phyloP scores from a whole-genome alignment of 1,140 invertebrate genomes.

The Zaprionus inermis region DNA sequence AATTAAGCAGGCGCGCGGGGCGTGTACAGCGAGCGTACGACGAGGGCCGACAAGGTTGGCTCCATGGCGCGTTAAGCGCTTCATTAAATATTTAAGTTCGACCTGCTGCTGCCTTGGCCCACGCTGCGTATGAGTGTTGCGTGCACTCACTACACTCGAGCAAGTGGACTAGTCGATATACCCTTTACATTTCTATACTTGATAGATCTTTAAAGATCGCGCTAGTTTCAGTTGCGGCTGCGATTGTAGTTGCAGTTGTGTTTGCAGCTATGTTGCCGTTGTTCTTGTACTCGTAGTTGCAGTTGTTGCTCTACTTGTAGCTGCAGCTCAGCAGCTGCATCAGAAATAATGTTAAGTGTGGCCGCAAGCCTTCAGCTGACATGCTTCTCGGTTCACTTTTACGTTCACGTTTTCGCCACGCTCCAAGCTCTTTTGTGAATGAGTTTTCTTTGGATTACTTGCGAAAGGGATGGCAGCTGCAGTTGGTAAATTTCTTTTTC shows the following conservation, averaged over 20 bases:
- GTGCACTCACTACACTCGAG: no score
- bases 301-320: conserved; percentile 15
- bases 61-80: conserved; percentile 70
- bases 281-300: conserved; percentile 26
- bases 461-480: conserved; percentile 17
- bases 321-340: conserved; percentile 41
- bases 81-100: conserved; percentile 82
- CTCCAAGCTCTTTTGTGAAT: conserved; percentile 18
- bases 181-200: no score
- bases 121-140: conserved; percentile 65
- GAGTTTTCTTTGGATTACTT: conserved; percentile 25
- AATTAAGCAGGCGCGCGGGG: conserved; percentile 56
- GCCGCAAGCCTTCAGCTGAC: conserved; percentile 78
- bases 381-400: conserved; percentile 67
- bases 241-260: neutral
- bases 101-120: conserved; percentile 52
- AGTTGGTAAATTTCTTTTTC: conserved; percentile 26
- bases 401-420: conserved; percentile 14
- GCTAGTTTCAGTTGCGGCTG: neutral
- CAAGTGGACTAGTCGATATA: neutral
- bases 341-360: conserved; percentile 82
- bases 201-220: no score
- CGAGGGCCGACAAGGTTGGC: conserved; percentile 27
- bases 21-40: conserved; percentile 1
- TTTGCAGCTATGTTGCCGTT: no score